Percentiles rank a stretch among this genome's conserved stretches.
Evolutionary conservation across 2,797 vertebrate species (phyloP).

Genomic region (Agapornis canus): DNA sequence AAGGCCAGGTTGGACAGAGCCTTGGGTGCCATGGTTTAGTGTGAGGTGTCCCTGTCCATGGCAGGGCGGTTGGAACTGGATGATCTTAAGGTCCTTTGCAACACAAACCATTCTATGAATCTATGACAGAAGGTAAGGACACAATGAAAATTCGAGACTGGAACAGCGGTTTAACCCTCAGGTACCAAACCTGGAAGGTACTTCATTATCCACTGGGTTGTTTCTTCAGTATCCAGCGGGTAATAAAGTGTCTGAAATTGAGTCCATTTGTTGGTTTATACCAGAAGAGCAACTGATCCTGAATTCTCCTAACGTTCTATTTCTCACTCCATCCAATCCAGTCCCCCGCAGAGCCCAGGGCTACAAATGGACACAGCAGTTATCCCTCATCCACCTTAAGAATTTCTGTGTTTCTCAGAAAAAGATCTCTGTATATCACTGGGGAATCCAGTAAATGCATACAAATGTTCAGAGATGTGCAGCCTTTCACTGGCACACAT

Average conservation of each 20-base stretch:
- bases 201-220: not conserved
- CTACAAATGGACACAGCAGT: not conserved
- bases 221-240: not conserved
- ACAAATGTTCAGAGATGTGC: not conserved
- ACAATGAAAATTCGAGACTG: not conserved
- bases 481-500: not conserved
- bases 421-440: fast-evolving
- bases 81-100: too few species aligned
- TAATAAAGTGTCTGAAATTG: not conserved
- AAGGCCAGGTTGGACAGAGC: too few species aligned
- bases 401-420: not conserved
- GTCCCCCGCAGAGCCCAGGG: not conserved
- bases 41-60: too few species aligned
- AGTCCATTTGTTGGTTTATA: not conserved
- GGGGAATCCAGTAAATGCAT: fast-evolving
- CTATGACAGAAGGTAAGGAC: not conserved
- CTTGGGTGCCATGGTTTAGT: too few species aligned
- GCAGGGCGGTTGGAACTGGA: too few species aligned
- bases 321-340: not conserved
- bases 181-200: not conserved
- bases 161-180: not conserved
- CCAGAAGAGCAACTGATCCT: fast-evolving
- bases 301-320: not conserved
- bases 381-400: not conserved
- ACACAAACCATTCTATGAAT: too few species aligned